Evolutionary conservation across 2,888 invertebrate species (phyloP), one percentile per base, ranked within the genome.

Genomic region (Carpatolechia fugitivella): DNA sequence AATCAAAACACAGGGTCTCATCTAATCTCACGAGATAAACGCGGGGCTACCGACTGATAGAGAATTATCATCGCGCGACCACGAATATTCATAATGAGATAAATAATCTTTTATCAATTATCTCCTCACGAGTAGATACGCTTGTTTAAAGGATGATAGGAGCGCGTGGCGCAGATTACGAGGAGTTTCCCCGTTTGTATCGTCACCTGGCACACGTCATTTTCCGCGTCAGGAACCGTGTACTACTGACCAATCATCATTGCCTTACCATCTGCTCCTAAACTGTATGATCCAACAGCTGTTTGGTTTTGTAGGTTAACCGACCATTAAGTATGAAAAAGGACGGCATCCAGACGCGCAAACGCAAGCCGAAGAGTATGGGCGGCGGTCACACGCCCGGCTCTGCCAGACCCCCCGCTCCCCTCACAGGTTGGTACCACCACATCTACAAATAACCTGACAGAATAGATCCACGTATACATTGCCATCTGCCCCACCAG

Each of bases 291-390:
- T n/a, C n/a, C n/a, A n/a, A n/a, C n/a, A n/a, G n/a, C n/a, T n/a
- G n/a, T n/a, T n/a, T n/a, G n/a, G n/a, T n/a, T n/a, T n/a, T n/a
- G n/a, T 92, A 98, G 97, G 96, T 98, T 58, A 95, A 96, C 83
- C 94, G 99, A 64, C 99, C 99, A 53, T 91, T 97, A 68, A 97
- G 98, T 69, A 99, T 99, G 99, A 99, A 98, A 88, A 99, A 99
- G 87, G 99, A 99, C 66, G 98, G 98, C 47, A 99, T 99, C 76
- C 99, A 99, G 90, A 98, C 98, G 52, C 92, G 99, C 62, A 99
- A 99, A 84, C 93, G 99, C 60, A 98, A 99, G 78, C 96, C 96
- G 44, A 96, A 96, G 85, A 93, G 87, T 74, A 86, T 89, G 85
- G 86, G 89, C 60, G 82, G 82, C 41, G 82, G 75, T 5, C 77